Evolutionary conservation across 2,113 vertebrate genomes (phyloP), one percentile per base, ranked within the genome.

Genomic region (Tinamus guttatus): DNA sequence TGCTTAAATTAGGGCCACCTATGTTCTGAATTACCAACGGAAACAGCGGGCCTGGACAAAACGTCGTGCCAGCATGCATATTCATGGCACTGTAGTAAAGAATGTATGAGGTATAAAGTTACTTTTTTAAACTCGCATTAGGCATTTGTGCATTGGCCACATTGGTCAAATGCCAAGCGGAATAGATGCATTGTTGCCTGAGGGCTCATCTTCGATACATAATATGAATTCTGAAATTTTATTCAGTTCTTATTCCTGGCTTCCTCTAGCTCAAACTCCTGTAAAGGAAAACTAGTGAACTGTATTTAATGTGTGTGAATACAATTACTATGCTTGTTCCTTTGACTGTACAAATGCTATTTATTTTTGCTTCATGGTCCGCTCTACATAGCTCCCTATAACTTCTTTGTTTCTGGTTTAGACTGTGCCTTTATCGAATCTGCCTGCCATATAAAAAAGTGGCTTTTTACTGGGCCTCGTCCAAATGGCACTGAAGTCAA

Each of bases 301-400:
- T 87, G 56, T 8, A 51, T 87, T 87, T 78, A 87, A 87, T 34
- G 32, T 38, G 67, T 87, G 5, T 73, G 45, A 92, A 69, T 41
- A 14, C 32, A 90, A 81, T 67, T 40, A 56, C 45, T 81, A 68
- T 69, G 80, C n/a, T 87, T 60, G 56, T 88, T 86, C 82, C 70
- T 91, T 74, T 71, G 63, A 85, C 59, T 82, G 41, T 38, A 82
- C 5, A 5, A 85, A 94, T 69, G 59, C 36, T 85, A 5, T 41
- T 89, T 94, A 60, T 87, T 94, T 91, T 85, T 91, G 63, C 79
- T 87, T 93, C 76, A 30, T 63, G 36, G 25, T 89, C 59, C 34
- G 4, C 15, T 54, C 40, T 89, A 10, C 24, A 73, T 49, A 93
- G 54, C n/a, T 85, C 24, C 47, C 32, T 28, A 77, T 16, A 83